Evolutionary conservation across 2,797 vertebrate genomes (phyloP).

Genomic region (Platyrinchus mystaceus): DNA sequence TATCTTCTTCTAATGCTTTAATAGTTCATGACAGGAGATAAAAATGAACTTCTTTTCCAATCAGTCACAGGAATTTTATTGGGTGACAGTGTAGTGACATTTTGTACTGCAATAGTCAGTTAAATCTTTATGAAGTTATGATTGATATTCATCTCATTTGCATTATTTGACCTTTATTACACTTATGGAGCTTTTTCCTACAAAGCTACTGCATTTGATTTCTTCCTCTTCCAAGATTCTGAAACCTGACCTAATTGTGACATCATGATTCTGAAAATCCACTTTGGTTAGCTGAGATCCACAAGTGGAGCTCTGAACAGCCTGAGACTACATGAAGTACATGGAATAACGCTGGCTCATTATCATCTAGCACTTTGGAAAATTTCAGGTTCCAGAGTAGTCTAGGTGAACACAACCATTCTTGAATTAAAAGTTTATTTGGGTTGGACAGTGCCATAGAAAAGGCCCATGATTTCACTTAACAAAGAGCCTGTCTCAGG

Average conservation of each 20-base stretch:
- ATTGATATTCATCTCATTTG: not conserved
- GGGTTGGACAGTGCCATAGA: not conserved
- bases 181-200: not conserved
- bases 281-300: not conserved
- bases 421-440: not conserved
- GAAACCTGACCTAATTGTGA: not conserved
- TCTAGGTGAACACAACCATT: not conserved
- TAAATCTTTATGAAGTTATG: not conserved
- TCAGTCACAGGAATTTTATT: not conserved
- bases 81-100: not conserved
- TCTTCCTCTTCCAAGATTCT: not conserved
- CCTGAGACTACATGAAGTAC: not conserved
- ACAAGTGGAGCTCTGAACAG: not conserved
- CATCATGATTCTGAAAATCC: not conserved
- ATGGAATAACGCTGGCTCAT: not conserved
- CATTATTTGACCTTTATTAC: constrained; percentile 9
- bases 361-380: not conserved
- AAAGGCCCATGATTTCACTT: not conserved
- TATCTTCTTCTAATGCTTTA: constrained; percentile 2
- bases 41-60: constrained; percentile 12
- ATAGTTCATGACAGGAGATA: not conserved
- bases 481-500: not conserved
- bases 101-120: not conserved
- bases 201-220: not conserved
- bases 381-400: not conserved